These are phyloP conservation scores for Heliconius charithonia DNA, from an alignment of 2,888 invertebrate genomes.

Conservation along the genomic window DNA sequence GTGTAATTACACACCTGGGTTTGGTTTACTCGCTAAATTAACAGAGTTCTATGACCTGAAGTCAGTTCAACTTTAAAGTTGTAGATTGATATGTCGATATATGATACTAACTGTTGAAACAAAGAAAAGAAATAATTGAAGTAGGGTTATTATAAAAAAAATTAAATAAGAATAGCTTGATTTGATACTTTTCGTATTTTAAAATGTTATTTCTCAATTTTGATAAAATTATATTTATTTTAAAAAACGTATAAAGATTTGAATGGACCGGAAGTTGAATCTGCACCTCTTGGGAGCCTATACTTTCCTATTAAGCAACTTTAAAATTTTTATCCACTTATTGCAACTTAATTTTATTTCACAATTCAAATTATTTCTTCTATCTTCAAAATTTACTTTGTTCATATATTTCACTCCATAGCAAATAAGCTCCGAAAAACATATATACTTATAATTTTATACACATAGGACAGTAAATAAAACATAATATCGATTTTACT, in stretches of 20 bases:
- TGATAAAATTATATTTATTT: not conserved
- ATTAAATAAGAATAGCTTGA: not conserved
- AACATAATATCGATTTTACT: not conserved
- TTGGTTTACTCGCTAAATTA: conserved; percentile 52
- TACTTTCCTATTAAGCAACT: not conserved
- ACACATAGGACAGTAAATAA: not conserved
- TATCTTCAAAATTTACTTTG: no score
- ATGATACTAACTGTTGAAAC: no score
- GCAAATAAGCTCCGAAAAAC: no score
- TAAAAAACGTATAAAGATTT: not conserved
- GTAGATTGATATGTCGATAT: not conserved
- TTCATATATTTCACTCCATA: no score
- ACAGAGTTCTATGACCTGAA: conserved; percentile 51
- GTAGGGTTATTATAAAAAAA: not conserved
- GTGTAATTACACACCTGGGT: conserved; percentile 50
- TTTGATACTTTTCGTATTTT: not conserved
- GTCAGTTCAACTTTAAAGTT: conserved; percentile 25
- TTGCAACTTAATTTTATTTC: not conserved
- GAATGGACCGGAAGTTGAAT: not conserved
- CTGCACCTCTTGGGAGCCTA: not conserved
- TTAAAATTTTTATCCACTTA: not conserved
- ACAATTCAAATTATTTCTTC: no score
- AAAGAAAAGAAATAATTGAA: no score
- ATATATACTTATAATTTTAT: not conserved
- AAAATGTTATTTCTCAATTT: not conserved